A percentile compares a stretch with the other conserved stretches of the same genome.
phyloP scores from a whole-genome alignment of 1,140 invertebrate species.

The Gryllus bimaculatus region DNA sequence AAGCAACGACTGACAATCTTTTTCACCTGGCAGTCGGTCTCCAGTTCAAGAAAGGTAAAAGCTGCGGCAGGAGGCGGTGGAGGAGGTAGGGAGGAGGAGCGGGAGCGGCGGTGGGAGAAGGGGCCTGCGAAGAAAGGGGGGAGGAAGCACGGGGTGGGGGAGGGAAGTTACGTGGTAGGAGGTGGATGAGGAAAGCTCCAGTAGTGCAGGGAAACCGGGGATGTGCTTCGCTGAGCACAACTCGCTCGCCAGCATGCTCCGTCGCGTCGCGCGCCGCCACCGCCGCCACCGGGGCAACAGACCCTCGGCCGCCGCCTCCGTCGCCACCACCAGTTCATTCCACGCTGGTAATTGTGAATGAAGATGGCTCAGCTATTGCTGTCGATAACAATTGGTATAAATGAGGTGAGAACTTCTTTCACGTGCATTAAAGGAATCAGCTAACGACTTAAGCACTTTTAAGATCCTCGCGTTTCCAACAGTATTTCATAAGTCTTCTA shows the following conservation, averaged over 20 bases:
- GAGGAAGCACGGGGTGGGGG: neutral
- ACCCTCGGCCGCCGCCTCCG: neutral
- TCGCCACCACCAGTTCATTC: neutral
- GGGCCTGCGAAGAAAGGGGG: neutral
- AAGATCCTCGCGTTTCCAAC: no score
- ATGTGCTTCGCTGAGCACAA: slow-evolving; percentile 26
- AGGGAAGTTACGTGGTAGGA: neutral
- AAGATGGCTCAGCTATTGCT: neutral
- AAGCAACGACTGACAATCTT: neutral
- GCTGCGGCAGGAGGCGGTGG: neutral
- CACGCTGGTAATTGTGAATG: neutral
- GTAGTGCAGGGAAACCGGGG: slow-evolving; percentile 22
- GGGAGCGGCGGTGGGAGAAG: neutral
- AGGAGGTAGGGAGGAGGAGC: neutral
- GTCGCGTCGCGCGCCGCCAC: neutral
- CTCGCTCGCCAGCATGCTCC: slow-evolving; percentile 8
- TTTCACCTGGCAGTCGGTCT: neutral
- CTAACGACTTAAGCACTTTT: no score
- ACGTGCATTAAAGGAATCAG: neutral
- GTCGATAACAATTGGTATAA: neutral
- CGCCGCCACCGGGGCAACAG: neutral
- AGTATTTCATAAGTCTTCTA: no score
- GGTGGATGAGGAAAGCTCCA: neutral
- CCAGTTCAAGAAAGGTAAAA: neutral
- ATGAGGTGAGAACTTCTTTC: neutral